Evolutionary conservation across 2,888 invertebrate genomes (phyloP).

Genomic region (Ophion ventricosus): DNA sequence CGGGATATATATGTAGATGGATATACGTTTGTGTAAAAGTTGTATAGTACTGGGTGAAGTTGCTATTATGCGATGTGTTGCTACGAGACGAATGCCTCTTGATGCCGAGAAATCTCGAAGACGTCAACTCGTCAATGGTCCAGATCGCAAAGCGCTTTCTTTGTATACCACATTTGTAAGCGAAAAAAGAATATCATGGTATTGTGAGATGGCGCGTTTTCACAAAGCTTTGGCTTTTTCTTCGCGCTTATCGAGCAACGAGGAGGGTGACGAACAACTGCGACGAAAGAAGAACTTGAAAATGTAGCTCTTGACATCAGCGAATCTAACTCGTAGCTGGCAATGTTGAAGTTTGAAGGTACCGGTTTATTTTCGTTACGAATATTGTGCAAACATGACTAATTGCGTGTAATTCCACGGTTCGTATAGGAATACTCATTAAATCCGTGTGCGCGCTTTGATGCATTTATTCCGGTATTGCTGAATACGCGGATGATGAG

Average conservation of each 20-base stretch:
- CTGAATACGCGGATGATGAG: background rate
- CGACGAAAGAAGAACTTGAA: background rate
- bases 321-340: background rate
- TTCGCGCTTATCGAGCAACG: background rate
- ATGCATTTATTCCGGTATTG: constrained; percentile 21
- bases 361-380: background rate
- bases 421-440: background rate
- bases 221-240: background rate
- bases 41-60: background rate
- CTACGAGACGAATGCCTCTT: constrained; percentile 22
- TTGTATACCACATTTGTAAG: background rate
- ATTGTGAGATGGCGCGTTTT: background rate
- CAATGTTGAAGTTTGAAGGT: background rate
- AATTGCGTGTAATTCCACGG: background rate
- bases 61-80: constrained; percentile 20
- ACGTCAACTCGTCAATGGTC: constrained; percentile 17
- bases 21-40: background rate
- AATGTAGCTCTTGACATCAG: background rate
- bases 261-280: background rate
- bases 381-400: background rate
- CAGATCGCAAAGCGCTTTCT: constrained; percentile 1
- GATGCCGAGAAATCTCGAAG: background rate
- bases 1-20: background rate
- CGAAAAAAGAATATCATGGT: background rate
- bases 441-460: background rate